These are phyloP conservation scores for Lordiphosa clarofinis DNA, from an alignment of 1,140 invertebrate genomes.

Conservation along the genomic window DNA sequence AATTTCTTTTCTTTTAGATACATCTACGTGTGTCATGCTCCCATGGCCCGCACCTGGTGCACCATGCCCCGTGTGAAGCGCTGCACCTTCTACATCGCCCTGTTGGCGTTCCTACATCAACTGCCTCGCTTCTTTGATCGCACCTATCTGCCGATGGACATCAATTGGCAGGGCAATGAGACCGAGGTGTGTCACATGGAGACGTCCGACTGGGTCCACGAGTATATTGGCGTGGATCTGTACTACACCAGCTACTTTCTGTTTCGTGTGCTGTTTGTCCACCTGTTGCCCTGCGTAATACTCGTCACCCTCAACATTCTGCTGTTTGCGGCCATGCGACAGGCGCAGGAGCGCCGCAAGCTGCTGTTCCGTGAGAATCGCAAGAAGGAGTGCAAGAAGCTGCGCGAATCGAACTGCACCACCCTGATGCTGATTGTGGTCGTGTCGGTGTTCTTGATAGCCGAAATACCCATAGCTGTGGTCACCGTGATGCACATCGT, in stretches of 20 bases:
- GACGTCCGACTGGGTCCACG: conserved; percentile 84
- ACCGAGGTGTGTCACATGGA: conserved; percentile 83
- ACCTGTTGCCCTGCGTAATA: conserved; percentile 92
- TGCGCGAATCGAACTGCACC: conserved; percentile 93
- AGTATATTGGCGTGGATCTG: conserved; percentile 83
- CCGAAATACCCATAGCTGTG: conserved; percentile 94
- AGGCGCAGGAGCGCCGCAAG: conserved; percentile 89
- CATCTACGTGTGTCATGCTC: conserved; percentile 95
- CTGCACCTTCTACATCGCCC: conserved; percentile 87
- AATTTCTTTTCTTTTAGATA: conserved; percentile 80
- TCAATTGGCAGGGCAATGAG: conserved; percentile 84
- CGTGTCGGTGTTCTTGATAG: conserved; percentile 93
- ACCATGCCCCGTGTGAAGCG: conserved; percentile 90
- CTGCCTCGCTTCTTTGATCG: conserved; percentile 88
- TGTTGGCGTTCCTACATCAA: conserved; percentile 89
- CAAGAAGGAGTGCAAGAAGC: conserved; percentile 90
- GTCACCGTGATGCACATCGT: conserved; percentile 93
- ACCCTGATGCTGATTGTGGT: conserved; percentile 97
- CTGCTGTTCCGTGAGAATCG: conserved; percentile 91
- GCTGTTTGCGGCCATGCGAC: conserved; percentile 90
- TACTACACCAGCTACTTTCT: conserved; percentile 91
- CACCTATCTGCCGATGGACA: conserved; percentile 79
- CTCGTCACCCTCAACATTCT: conserved; percentile 94
- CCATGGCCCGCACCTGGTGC: conserved; percentile 91
- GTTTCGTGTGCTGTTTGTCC: conserved; percentile 94